phyloP scores from a whole-genome alignment of 2,797 vertebrate genomes.

The Tapirus indicus region DNA sequence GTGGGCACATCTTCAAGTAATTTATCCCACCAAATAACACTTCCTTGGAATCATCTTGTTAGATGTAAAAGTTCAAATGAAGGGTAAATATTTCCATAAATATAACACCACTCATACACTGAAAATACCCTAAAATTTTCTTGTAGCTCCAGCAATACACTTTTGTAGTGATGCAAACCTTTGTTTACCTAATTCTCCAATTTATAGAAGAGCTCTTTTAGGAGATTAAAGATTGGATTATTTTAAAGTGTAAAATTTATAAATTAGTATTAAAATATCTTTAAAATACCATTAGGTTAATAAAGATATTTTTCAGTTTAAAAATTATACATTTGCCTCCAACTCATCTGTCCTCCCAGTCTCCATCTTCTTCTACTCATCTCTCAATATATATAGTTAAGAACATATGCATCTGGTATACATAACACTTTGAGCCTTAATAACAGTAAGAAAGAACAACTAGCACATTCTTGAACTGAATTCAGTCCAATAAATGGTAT shows the following conservation, averaged over 20 bases:
- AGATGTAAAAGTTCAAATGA: conserved; percentile 58
- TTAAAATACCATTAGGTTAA: neutral
- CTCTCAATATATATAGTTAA: neutral
- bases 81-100: conserved; percentile 58
- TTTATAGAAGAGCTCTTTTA: conserved; percentile 2
- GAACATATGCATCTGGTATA: neutral
- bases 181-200: conserved; percentile 7
- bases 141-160: neutral
- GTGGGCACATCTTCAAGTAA: conserved; percentile 52
- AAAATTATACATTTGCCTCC: neutral
- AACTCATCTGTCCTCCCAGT: neutral
- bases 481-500: neutral
- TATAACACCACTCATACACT: neutral
- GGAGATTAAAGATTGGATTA: neutral
- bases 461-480: neutral
- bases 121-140: neutral
- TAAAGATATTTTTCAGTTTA: conserved; percentile 23
- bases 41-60: conserved; percentile 41
- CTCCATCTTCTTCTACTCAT: neutral
- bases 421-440: neutral
- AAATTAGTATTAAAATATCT: neutral
- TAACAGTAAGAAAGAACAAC: neutral
- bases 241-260: conserved; percentile 13
- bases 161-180: neutral
- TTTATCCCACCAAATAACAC: conserved; percentile 36